These are phyloP conservation scores for Pteropus rufus DNA, from an alignment of 2,797 vertebrate genomes.

Conservation along the genomic window DNA sequence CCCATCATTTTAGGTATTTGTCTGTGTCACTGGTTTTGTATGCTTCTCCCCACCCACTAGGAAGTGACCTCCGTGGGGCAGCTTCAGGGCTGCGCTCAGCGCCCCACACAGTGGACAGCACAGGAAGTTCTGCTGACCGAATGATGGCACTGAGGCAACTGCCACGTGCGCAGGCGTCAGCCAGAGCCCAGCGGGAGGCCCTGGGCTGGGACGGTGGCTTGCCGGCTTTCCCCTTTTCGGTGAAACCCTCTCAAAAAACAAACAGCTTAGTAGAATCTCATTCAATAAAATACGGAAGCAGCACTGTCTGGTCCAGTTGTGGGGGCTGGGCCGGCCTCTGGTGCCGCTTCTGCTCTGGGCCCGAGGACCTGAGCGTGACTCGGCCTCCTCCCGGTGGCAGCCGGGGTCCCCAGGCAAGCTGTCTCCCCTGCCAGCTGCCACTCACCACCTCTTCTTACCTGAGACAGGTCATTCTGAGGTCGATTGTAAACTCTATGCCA, in stretches of 20 bases:
- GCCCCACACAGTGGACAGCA: accelerated
- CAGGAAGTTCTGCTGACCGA: not conserved
- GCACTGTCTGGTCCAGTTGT: accelerated
- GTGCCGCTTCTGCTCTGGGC: accelerated
- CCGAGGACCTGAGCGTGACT: accelerated
- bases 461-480: not conserved
- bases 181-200: not conserved
- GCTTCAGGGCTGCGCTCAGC: accelerated
- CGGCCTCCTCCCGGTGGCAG: not conserved
- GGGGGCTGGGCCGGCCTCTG: not conserved
- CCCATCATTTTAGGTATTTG: accelerated
- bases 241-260: not conserved
- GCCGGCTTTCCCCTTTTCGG: not conserved
- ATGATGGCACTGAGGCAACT: not conserved
- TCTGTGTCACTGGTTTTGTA: too few species aligned
- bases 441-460: not conserved
- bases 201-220: not conserved
- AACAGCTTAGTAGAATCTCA: not conserved
- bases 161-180: accelerated
- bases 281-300: too few species aligned
- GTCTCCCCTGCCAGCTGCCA: not conserved
- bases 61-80: accelerated
- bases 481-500: accelerated
- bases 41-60: too few species aligned
- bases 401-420: not conserved